phyloP scores from a whole-genome alignment of 2,888 invertebrate species.

The Teleogryllus oceanicus region DNA sequence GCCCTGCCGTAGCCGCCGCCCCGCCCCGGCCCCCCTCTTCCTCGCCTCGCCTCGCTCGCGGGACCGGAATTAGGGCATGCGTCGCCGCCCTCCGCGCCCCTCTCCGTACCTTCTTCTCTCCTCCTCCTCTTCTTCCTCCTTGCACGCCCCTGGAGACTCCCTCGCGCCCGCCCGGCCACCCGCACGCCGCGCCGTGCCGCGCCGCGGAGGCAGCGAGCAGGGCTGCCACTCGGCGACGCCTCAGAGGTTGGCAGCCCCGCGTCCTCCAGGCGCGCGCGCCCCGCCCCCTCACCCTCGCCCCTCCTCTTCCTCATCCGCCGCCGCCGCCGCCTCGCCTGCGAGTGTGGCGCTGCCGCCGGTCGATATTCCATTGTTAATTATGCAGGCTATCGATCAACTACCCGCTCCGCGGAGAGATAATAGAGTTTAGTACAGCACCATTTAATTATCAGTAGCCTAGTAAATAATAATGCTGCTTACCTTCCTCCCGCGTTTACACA shows the following conservation, averaged over 20 bases:
- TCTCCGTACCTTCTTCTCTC: too few species aligned
- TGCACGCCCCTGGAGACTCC: too few species aligned
- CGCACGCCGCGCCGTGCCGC: too few species aligned
- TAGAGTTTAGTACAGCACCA: conserved; percentile 38
- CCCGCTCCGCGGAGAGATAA: conserved; percentile 32
- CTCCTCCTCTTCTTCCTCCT: too few species aligned
- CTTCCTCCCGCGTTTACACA: conserved; percentile 20
- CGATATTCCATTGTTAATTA: conserved; percentile 50
- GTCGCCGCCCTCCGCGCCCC: too few species aligned
- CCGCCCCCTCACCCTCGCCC: not conserved
- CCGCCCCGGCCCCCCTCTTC: too few species aligned
- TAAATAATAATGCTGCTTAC: conserved; percentile 36
- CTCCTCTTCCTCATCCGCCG: not conserved
- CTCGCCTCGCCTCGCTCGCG: too few species aligned
- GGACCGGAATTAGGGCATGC: too few species aligned
- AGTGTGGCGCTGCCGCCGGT: conserved; percentile 39
- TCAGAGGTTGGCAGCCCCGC: not conserved
- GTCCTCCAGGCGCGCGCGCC: not conserved
- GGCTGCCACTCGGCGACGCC: not conserved
- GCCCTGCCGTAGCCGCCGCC: too few species aligned
- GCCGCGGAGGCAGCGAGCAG: too few species aligned
- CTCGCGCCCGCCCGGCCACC: too few species aligned
- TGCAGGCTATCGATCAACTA: conserved; percentile 47
- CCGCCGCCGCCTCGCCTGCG: conserved; percentile 12
- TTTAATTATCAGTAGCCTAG: conserved; percentile 38